These are phyloP conservation scores for Lordiphosa stackelbergi DNA, from an alignment of 1,140 invertebrate species.

Conservation along the genomic window DNA sequence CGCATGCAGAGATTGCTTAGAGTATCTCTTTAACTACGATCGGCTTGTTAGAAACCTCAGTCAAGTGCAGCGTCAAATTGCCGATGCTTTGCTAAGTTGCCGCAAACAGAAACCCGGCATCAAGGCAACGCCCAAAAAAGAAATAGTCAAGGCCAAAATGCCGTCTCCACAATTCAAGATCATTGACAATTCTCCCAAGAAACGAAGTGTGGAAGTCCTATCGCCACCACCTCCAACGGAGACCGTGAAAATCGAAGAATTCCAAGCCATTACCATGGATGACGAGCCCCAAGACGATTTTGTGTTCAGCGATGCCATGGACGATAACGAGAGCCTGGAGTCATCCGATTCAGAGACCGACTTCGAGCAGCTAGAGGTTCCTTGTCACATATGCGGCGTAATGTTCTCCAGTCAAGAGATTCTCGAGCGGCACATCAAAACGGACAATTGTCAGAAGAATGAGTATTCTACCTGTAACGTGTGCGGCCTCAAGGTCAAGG, in stretches of 20 bases:
- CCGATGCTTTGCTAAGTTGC: constrained; percentile 44
- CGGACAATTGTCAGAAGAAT: constrained; percentile 55
- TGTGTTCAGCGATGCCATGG: constrained; percentile 32
- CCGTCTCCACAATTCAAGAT: constrained; percentile 26
- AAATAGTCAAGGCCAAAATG: constrained; percentile 17
- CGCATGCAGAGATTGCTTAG: constrained; percentile 52
- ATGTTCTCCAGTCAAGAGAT: constrained; percentile 53
- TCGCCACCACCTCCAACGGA: neutral
- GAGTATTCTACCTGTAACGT: constrained; percentile 55
- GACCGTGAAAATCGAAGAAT: constrained; percentile 4
- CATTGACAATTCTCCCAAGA: constrained; percentile 7
- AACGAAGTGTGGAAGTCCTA: neutral
- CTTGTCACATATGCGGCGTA: constrained; percentile 60
- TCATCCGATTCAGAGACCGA: constrained; percentile 35
- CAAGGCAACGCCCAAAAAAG: constrained; percentile 22
- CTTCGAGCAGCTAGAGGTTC: constrained; percentile 36
- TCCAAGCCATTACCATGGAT: constrained; percentile 15
- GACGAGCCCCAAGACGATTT: constrained; percentile 33
- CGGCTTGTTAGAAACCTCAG: constrained; percentile 54
- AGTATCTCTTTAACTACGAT: constrained; percentile 59
- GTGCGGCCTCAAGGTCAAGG: constrained; percentile 57
- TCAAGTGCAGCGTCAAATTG: constrained; percentile 58
- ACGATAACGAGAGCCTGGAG: constrained; percentile 36
- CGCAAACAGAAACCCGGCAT: constrained; percentile 26
- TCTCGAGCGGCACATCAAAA: constrained; percentile 53